Base-by-base conservation (phyloP, 1,140 invertebrate genomes). In the Zaprionus kolodkinae region DNA sequence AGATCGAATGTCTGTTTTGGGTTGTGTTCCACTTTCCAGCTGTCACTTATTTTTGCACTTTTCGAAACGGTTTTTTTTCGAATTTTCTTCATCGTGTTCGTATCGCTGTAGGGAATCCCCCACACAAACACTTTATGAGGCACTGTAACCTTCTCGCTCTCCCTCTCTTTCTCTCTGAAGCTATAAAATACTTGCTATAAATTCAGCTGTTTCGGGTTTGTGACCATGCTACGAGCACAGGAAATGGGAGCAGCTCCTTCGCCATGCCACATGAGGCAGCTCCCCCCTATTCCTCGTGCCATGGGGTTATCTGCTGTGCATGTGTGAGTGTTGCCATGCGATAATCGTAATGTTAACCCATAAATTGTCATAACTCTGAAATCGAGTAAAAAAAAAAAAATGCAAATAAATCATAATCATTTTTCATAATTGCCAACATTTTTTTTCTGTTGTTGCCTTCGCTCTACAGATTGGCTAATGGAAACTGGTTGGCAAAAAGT, bases 131-230 rank as follows among this genome's bases (percentile, higher is more conserved):
- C 45, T 50, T 50, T 50, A 50, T 12, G 45, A 11, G 2, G 45
- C 10, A 6, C 27, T 30, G 52, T 54, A 54, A 54, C 6, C 52
- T 12, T 9, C n/a, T 40, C 10, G 0, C 30, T 56, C 30, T 17
- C 27, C 17, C 43, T 52, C 38, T 21, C 15, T 33, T 17, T 38
- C 66, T 52, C 25, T 38, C 9, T 13, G 25, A 17, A 52, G 62
- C 66, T 65, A 85, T 85, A 72, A 86, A 72, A 76, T 33, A 67
- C 10, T 77, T 81, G 62, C 82, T 76, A 85, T 86, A 85, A 84
- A 86, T 55, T 15, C 21, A 25, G 36, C 43, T 36, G 12, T 10
- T 13, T 6, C 13, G 10, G 79, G 84, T 87, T 87, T 48, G 82
- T 76, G 76, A 76, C 83, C 57, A 10, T 35, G 66, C 83, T 86